Base-by-base conservation (phyloP, 2,888 invertebrate genomes). In the Polyommatus icarus region DNA sequence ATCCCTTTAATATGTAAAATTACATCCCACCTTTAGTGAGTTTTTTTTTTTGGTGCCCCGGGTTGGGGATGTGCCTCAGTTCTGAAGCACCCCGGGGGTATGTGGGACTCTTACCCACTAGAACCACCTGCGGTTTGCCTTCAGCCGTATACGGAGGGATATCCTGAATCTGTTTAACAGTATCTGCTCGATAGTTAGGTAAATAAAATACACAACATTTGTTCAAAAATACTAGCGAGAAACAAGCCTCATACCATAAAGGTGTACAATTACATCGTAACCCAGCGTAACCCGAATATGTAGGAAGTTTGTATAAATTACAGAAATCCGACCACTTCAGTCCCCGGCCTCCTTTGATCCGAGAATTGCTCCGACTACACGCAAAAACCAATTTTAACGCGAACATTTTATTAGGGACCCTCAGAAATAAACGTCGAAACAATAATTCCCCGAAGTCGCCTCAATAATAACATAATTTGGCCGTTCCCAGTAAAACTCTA, bases 391-490 rank as follows among this genome's bases (percentile, higher is more conserved):
- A 46, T 46, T 46, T 46, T 46, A 46, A 12, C 46, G 46, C 46
- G 10, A 46, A 46, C 46, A 46, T 10, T 46, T 46, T 46, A 72
- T 72, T 40, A 72, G 18, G n/a, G n/a, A 72, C 15, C 72, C 72
- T n/a, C 18, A 36, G 24, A 71, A 71, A 71, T 71, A 46, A 72
- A 40, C 24, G 73, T 73, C 73, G 46, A 72, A 20, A 61, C 61
- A 36, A 72, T n/a, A 32, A 71, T 71, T 71, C 36, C 36, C 71
- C 29, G n/a, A 71, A 71, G 15, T 36, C n/a, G 32, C 3, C n/a
- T 32, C 40, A 40, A 20, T 32, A 72, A 72, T 40, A 46, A 73
- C 73, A 73, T 24, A 73, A 73, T 46, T 73, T 46, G 50, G 73
- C 15, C 73, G 73, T 46, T 12, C 24, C 46, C 3, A 50, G 24